These are phyloP conservation scores for Proctacanthus coquilletti DNA, from an alignment of 1,140 invertebrate species.

Conservation along the genomic window DNA sequence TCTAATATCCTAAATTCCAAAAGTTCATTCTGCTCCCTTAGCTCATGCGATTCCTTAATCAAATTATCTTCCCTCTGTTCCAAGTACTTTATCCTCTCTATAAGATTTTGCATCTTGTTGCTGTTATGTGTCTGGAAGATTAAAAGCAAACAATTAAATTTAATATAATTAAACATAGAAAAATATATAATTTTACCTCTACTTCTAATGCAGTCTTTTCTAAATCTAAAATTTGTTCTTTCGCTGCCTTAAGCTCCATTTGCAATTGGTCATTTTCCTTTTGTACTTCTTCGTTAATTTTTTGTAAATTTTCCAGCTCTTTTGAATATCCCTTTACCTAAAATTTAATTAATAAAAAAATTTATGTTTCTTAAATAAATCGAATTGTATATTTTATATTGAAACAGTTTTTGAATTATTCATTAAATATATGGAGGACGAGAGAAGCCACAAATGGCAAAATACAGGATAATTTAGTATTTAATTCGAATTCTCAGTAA, in stretches of 20 bases:
- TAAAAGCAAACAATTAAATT: neutral
- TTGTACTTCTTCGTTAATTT: conserved; percentile 25
- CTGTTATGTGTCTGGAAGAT: conserved; percentile 10
- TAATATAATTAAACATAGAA: neutral
- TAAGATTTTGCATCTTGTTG: conserved; percentile 16
- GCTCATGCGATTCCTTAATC: conserved; percentile 29
- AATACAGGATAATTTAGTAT: too few relatives aligned
- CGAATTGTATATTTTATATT: too few relatives aligned
- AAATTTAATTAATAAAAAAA: too few relatives aligned
- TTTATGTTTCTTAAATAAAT: too few relatives aligned
- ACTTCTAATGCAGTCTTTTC: conserved; percentile 18
- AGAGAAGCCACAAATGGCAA: too few relatives aligned
- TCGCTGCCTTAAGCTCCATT: conserved; percentile 21
- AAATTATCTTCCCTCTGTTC: conserved; percentile 30
- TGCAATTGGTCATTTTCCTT: conserved; percentile 23
- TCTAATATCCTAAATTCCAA: conserved; percentile 37
- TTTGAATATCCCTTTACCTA: too few relatives aligned
- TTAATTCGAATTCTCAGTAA: too few relatives aligned
- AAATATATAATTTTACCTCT: conserved; percentile 6
- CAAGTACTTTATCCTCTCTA: conserved; percentile 20
- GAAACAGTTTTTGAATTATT: too few relatives aligned
- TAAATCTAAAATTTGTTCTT: conserved; percentile 20
- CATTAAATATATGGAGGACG: too few relatives aligned
- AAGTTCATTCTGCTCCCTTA: conserved; percentile 35
- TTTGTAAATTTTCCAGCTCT: conserved; percentile 26